Conservation (phyloP, 2,888 invertebrate genomes). For the Tuta absoluta region DNA sequence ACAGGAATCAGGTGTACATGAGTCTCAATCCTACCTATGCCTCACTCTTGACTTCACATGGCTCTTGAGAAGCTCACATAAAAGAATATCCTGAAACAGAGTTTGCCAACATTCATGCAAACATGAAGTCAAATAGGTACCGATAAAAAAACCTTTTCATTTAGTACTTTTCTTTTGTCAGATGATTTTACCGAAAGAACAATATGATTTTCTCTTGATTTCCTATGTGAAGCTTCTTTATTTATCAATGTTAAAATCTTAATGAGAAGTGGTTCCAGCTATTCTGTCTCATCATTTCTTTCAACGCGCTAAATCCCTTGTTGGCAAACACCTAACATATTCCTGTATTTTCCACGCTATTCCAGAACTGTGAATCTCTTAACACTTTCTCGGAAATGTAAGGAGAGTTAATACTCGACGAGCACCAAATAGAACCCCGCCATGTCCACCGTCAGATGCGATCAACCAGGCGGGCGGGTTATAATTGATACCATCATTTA, state of each 20-base stretch:
- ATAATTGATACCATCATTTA: slow-evolving; percentile 53
- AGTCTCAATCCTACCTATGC: too few species aligned
- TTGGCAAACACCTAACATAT: slow-evolving; percentile 20
- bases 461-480: slow-evolving; percentile 29
- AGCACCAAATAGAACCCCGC: slow-evolving; percentile 15
- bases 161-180: too few species aligned
- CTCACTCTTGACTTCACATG: too few species aligned
- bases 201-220: background rate
- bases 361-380: slow-evolving; percentile 23
- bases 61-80: too few species aligned
- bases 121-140: too few species aligned
- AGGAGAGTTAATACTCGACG: slow-evolving; percentile 11
- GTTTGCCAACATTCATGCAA: too few species aligned
- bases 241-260: slow-evolving; percentile 9
- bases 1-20: too few species aligned
- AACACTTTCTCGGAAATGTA: slow-evolving; percentile 24
- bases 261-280: background rate
- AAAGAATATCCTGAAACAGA: too few species aligned
- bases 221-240: background rate
- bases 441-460: slow-evolving; percentile 23
- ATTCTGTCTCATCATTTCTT: slow-evolving; percentile 18
- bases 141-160: too few species aligned
- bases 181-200: too few species aligned
- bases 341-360: slow-evolving; percentile 21
- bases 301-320: slow-evolving; percentile 13